Conservation (phyloP, 2,113 vertebrate genomes). For the Helogale parvula region DNA sequence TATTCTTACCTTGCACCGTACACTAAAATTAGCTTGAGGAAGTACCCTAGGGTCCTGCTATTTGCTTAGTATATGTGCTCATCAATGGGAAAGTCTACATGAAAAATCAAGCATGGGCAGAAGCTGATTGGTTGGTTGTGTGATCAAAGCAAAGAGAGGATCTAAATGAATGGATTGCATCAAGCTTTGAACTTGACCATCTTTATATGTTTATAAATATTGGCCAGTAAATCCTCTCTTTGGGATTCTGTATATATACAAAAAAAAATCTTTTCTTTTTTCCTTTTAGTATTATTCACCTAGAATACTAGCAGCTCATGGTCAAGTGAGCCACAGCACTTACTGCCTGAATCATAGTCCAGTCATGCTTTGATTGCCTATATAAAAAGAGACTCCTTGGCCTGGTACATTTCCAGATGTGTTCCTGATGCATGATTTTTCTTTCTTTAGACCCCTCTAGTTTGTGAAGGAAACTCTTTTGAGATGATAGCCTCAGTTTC, state of each 20-base stretch:
- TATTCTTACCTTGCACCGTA: neutral
- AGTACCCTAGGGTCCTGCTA: neutral
- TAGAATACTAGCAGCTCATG: constrained; percentile 17
- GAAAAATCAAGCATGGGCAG: neutral
- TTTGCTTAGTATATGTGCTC: neutral
- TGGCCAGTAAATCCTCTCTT: neutral
- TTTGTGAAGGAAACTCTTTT: neutral
- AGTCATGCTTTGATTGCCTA: neutral
- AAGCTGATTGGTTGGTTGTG: neutral
- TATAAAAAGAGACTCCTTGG: neutral
- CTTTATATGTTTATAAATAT: neutral
- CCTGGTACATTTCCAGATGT: neutral
- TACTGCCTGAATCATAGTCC: neutral
- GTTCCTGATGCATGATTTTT: neutral
- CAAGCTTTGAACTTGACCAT: neutral
- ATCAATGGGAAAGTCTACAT: neutral
- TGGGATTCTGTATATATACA: neutral
- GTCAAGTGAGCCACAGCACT: neutral
- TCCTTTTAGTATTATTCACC: neutral
- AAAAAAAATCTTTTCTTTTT: neutral
- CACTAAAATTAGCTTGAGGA: neutral
- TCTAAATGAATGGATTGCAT: neutral
- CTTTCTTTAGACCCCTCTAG: neutral
- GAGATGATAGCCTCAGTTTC: neutral
- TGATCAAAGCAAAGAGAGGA: neutral